Conservation (phyloP, 2,797 vertebrate species). For the Parambassis ranga region DNA sequence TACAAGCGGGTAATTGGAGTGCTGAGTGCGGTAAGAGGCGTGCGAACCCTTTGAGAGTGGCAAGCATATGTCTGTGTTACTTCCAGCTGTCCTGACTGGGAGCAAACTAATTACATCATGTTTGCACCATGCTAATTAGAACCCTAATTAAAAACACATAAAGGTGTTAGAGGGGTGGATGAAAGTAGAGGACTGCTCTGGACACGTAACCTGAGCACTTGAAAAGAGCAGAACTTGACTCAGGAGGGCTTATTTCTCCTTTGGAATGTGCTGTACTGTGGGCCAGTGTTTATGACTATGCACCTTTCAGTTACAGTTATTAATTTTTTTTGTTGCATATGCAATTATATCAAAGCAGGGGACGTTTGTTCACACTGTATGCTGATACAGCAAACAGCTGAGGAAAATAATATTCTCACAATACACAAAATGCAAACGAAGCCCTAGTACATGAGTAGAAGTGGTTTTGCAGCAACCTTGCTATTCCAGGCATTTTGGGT, state of each 20-base stretch:
- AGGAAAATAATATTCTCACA: too few species aligned
- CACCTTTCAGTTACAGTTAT: conserved; percentile 1
- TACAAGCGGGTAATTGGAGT: conserved; percentile 66
- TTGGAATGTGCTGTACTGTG: neutral
- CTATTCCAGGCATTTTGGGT: too few species aligned
- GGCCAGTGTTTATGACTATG: neutral
- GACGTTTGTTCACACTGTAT: neutral
- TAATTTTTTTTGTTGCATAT: neutral
- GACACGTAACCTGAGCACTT: conserved; percentile 32
- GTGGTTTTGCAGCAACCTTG: too few species aligned
- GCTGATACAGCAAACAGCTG: too few species aligned
- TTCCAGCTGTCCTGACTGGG: conserved; percentile 60
- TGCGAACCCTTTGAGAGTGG: conserved; percentile 45
- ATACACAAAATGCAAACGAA: too few species aligned
- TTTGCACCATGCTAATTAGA: conserved; percentile 71
- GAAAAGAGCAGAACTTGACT: neutral
- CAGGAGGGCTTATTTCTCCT: neutral
- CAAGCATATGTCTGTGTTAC: conserved; percentile 58
- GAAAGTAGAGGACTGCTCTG: neutral
- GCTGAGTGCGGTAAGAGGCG: conserved; percentile 47
- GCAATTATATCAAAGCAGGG: neutral
- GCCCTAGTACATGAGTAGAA: too few species aligned
- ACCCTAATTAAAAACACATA: conserved; percentile 61
- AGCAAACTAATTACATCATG: conserved; percentile 69
- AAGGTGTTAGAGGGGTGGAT: conserved; percentile 24